These are phyloP conservation scores for Achroia grisella DNA, from an alignment of 1,140 invertebrate genomes.

Conservation along the genomic window DNA sequence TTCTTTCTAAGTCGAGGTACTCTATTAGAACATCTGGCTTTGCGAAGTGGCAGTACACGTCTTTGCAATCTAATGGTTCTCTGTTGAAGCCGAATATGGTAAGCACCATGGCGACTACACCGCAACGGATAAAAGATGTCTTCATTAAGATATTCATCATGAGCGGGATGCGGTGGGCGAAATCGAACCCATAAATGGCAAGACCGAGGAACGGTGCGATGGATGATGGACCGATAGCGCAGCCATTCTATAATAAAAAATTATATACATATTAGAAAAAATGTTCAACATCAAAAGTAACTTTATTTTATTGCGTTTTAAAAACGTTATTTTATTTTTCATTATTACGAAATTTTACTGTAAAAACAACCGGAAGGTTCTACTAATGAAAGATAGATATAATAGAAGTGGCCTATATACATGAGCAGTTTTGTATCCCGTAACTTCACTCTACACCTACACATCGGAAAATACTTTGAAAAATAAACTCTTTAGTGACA, in stretches of 20 bases:
- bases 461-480: too few species aligned
- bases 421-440: too few species aligned
- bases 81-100: slow-evolving; percentile 77
- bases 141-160: slow-evolving; percentile 77
- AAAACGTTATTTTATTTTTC: too few species aligned
- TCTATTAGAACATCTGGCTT: slow-evolving; percentile 75
- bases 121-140: slow-evolving; percentile 77
- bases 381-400: too few species aligned
- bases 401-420: too few species aligned
- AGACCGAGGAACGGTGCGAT: slow-evolving; percentile 78
- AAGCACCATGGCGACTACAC: slow-evolving; percentile 75
- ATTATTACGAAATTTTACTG: too few species aligned
- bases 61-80: slow-evolving; percentile 73
- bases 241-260: slow-evolving; percentile 75
- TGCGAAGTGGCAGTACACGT: slow-evolving; percentile 76
- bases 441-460: too few species aligned
- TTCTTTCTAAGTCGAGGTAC: slow-evolving; percentile 73
- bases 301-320: too few species aligned
- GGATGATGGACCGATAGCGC: slow-evolving; percentile 76
- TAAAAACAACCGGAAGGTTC: too few species aligned
- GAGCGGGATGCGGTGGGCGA: slow-evolving; percentile 75
- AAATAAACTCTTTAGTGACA: too few species aligned
- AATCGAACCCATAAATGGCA: slow-evolving; percentile 80
- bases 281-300: too few species aligned
- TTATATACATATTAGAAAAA: background rate